These are phyloP conservation scores for Phaethornis superciliosus DNA, from an alignment of 2,113 vertebrate genomes.

Conservation along the genomic window DNA sequence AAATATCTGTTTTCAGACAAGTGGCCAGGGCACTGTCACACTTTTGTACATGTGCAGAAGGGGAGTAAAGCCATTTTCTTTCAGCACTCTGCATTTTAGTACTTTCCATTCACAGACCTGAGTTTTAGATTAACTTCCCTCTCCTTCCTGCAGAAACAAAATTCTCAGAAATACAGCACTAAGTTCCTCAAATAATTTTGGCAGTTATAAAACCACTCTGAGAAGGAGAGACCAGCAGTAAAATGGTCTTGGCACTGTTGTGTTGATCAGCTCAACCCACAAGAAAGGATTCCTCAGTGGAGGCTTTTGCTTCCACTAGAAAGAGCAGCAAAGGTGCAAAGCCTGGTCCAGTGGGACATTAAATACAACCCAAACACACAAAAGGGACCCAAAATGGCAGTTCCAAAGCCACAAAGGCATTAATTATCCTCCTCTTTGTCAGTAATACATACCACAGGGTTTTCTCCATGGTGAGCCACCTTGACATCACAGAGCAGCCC, in stretches of 20 bases:
- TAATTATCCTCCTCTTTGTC: background rate
- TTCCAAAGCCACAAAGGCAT: rapidly evolving
- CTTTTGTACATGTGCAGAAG: rapidly evolving
- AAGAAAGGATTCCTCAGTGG: rapidly evolving
- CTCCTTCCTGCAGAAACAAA: background rate
- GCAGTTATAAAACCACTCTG: background rate
- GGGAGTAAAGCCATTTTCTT: background rate
- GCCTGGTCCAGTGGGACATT: rapidly evolving
- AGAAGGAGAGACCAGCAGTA: background rate
- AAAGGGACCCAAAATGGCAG: background rate
- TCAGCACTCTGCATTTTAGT: background rate
- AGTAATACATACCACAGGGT: slow-evolving; percentile 89
- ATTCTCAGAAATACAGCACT: background rate
- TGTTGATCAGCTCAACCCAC: background rate
- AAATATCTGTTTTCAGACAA: background rate
- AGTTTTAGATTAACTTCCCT: background rate
- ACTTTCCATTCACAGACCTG: background rate
- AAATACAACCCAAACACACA: background rate
- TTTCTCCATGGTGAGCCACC: slow-evolving; percentile 98
- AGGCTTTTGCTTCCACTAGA: background rate
- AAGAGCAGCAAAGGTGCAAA: rapidly evolving
- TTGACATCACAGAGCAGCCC: slow-evolving; percentile 96
- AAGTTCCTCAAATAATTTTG: background rate
- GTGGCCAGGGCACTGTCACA: background rate
- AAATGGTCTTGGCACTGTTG: too few relatives aligned